Evolutionary conservation across 92 coral and sea anemone genomes (phyloP).

Genomic region (Virgularia gustaviana): DNA sequence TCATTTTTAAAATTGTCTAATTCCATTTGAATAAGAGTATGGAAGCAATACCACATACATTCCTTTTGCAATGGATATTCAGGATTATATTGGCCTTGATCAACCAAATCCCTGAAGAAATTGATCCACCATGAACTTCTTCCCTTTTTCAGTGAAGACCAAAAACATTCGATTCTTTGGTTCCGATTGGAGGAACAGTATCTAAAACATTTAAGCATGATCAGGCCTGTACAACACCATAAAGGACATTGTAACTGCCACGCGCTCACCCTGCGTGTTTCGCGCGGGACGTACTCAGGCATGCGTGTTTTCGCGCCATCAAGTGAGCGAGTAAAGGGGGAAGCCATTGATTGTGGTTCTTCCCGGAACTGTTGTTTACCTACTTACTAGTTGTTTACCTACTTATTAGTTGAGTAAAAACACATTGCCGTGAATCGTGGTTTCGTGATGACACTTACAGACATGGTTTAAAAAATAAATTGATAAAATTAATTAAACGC

Average conservation of each 20-base stretch:
- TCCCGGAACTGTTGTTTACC: no score
- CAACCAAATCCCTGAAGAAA: background rate
- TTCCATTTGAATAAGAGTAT: background rate
- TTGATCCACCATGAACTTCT: background rate
- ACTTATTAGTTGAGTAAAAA: no score
- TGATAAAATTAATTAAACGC: background rate
- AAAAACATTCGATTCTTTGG: background rate
- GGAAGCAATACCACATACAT: constrained; percentile 1
- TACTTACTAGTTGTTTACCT: no score
- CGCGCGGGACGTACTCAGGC: no score
- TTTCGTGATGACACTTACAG: background rate
- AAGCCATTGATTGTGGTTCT: no score
- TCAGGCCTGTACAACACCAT: no score
- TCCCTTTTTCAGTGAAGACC: background rate
- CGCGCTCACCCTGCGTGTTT: no score
- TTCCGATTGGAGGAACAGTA: background rate
- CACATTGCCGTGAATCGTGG: background rate
- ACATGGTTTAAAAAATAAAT: background rate
- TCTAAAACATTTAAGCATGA: background rate
- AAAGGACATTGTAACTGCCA: no score
- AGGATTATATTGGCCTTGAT: background rate
- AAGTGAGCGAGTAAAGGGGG: no score
- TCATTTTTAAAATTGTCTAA: background rate
- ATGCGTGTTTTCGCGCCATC: no score
- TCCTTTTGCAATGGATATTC: background rate